Conservation (phyloP, 2,797 vertebrate genomes). For the Hydrocynus forskahlii region DNA sequence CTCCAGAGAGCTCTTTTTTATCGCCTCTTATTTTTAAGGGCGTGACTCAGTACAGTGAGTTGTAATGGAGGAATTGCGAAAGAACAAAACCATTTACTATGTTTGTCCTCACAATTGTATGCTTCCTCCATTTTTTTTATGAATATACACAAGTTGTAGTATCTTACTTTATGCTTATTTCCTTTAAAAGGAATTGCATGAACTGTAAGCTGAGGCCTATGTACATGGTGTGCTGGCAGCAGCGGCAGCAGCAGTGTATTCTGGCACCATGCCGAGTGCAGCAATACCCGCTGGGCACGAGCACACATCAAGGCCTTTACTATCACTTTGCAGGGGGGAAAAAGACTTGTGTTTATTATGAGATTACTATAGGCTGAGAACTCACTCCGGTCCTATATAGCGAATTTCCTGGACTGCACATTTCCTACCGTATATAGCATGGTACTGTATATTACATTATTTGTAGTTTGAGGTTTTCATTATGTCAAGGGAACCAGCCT, state of each 20-base stretch:
- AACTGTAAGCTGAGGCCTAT: not conserved
- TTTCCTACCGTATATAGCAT: not conserved
- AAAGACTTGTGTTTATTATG: not conserved
- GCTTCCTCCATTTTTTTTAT: no score
- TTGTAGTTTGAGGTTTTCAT: not conserved
- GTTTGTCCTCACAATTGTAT: no score
- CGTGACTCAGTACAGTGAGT: not conserved
- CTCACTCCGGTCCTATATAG: not conserved
- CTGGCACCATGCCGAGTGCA: not conserved
- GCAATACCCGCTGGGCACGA: slow-evolving; percentile 1
- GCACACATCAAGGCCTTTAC: not conserved
- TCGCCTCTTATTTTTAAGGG: no score
- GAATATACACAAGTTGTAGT: not conserved
- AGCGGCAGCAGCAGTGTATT: not conserved
- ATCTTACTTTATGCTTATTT: not conserved
- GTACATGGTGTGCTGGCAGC: not conserved
- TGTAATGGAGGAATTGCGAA: not conserved
- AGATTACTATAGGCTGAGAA: slow-evolving; percentile 5
- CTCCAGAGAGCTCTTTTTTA: no score
- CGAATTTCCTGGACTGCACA: not conserved
- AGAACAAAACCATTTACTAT: no score
- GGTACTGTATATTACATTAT: no score
- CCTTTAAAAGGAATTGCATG: not conserved
- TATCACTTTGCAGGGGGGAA: not conserved
- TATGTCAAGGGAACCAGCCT: not conserved